phyloP scores from a whole-genome alignment of 2,113 vertebrate species.

The Ciconia boyciana region DNA sequence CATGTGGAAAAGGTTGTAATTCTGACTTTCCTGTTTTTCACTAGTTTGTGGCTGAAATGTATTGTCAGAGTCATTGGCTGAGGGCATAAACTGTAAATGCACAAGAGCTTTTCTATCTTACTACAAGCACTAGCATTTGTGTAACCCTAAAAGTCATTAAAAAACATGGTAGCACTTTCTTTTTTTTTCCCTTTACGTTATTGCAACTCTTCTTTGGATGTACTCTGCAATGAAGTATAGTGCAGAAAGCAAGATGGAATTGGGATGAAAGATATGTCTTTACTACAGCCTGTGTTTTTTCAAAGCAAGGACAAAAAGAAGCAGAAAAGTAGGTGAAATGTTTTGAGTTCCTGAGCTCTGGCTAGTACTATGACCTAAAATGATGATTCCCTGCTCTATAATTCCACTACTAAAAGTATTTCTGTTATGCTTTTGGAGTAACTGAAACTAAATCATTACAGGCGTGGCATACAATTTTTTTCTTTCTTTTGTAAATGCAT shows the following conservation, averaged over 20 bases:
- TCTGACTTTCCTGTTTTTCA: background rate
- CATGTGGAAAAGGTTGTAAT: background rate
- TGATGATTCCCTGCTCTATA: background rate
- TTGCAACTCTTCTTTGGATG: background rate
- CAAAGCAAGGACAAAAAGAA: background rate
- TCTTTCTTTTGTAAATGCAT: background rate
- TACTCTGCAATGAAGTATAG: background rate
- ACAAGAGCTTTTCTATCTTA: background rate
- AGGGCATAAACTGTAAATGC: background rate
- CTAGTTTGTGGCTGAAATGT: background rate
- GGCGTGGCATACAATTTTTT: background rate
- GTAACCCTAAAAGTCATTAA: background rate
- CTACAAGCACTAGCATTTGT: background rate
- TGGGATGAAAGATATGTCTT: background rate
- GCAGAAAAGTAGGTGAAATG: background rate
- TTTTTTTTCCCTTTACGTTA: background rate
- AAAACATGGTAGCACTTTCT: fast-evolving
- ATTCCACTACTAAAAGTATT: background rate
- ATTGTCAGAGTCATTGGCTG: background rate
- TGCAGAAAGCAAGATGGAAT: background rate
- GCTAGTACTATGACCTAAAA: background rate
- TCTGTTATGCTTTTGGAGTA: background rate
- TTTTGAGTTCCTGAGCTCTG: background rate
- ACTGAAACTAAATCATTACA: background rate
- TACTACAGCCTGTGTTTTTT: background rate